A percentile compares a stretch with the other conserved stretches of the same genome.
Evolutionary conservation across 1,140 invertebrate genomes (phyloP).

Genomic region (Cylas formicarius): DNA sequence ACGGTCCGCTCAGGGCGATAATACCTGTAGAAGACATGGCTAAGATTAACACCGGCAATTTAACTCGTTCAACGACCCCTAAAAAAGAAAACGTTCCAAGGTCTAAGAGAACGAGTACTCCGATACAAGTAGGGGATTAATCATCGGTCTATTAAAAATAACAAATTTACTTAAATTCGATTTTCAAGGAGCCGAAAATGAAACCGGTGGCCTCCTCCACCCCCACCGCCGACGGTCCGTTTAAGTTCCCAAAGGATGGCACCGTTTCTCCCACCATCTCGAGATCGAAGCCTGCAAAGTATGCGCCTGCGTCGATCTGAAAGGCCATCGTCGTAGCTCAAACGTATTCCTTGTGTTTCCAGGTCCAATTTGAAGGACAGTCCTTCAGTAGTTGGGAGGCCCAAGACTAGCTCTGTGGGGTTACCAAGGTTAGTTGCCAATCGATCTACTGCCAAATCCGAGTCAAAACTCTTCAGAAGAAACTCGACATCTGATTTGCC

Average conservation of each 20-base stretch:
- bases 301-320: no score
- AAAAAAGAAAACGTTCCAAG: neutral
- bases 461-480: no score
- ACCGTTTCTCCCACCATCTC: neutral
- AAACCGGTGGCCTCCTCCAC: conserved; percentile 9
- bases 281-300: conserved; percentile 1
- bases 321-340: no score
- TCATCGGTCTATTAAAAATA: no score
- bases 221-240: neutral
- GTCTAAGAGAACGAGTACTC: conserved; percentile 10
- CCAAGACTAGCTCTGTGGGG: no score
- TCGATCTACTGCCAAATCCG: no score
- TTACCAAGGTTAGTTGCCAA: no score
- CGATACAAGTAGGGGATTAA: conserved; percentile 6
- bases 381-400: no score
- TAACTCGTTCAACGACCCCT: neutral
- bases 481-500: no score
- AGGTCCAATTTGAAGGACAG: no score
- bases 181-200: conserved; percentile 6
- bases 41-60: conserved; percentile 6
- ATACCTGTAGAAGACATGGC: conserved; percentile 11
- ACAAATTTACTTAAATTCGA: no score
- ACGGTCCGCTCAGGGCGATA: conserved; percentile 6
- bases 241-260: neutral
- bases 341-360: no score